A percentile compares a stretch with the other conserved stretches of the same genome.
Evolutionary conservation across 2,797 vertebrate genomes (phyloP).

Genomic region (Danionella dracula): DNA sequence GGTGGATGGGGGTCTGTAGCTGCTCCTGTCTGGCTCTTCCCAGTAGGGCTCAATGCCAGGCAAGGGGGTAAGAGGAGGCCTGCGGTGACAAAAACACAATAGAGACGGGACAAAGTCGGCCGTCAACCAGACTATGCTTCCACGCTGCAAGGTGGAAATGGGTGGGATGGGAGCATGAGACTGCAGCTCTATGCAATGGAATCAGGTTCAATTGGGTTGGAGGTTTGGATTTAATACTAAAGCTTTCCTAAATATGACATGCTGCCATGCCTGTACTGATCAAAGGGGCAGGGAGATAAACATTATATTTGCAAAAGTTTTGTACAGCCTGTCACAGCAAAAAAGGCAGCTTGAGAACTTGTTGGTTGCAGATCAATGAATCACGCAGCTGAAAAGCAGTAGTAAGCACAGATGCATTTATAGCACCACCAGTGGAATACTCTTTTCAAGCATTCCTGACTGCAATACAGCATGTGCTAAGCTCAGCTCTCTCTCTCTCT

Average conservation of each 20-base stretch:
- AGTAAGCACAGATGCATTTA: constrained; percentile 43
- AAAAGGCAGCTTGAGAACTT: constrained; percentile 32
- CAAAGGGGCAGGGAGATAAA: constrained; percentile 25
- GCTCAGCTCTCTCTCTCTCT: constrained; percentile 47
- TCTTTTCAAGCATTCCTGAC: constrained; percentile 31
- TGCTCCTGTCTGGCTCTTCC: constrained; percentile 82
- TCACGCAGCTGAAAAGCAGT: constrained; percentile 38
- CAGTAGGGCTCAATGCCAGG: constrained; percentile 84
- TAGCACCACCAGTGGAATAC: constrained; percentile 38
- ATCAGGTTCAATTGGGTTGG: constrained; percentile 12
- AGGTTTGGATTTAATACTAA: neutral
- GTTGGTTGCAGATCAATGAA: constrained; percentile 41
- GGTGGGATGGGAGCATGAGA: constrained; percentile 42
- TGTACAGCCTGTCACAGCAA: constrained; percentile 11
- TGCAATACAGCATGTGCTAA: constrained; percentile 25
- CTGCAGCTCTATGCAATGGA: constrained; percentile 35
- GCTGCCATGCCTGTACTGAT: constrained; percentile 40
- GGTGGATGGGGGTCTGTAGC: constrained; percentile 79
- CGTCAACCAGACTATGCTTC: constrained; percentile 58
- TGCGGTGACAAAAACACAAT: constrained; percentile 76
- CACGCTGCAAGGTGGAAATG: constrained; percentile 44
- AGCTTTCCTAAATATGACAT: constrained; percentile 32
- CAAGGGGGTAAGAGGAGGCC: constrained; percentile 83
- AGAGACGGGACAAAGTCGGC: constrained; percentile 74
- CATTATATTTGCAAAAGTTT: constrained; percentile 20